Conservation (phyloP, 2,113 vertebrate species). For the Anseranas semipalmata region DNA sequence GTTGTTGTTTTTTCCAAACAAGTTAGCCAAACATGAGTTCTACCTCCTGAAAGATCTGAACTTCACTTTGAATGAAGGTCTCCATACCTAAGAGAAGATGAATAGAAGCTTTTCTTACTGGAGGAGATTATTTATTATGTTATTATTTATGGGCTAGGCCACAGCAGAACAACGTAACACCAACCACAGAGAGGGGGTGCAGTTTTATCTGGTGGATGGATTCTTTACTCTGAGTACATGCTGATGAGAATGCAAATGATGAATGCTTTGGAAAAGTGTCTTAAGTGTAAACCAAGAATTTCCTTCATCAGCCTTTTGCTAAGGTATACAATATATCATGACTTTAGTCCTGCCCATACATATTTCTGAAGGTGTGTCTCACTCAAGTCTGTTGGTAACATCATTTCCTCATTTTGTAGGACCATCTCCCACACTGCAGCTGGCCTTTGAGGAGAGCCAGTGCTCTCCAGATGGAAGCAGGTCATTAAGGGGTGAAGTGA, state of each 20-base stretch:
- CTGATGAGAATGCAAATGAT: not conserved
- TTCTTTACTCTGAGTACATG: not conserved
- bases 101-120: not conserved
- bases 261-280: not conserved
- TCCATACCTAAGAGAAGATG: not conserved
- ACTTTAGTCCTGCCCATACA: not conserved
- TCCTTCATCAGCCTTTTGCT: not conserved
- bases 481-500: not conserved
- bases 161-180: not conserved
- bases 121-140: not conserved
- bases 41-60: not conserved
- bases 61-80: not conserved
- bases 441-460: not conserved
- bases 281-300: not conserved
- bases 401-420: constrained; percentile 4
- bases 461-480: not conserved
- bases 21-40: not conserved
- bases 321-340: not conserved
- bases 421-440: not conserved
- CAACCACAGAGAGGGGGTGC: not conserved
- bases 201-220: not conserved
- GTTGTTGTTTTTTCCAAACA: not conserved
- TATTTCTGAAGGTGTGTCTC: not conserved
- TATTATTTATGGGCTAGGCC: not conserved
- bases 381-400: constrained; percentile 36